These are phyloP conservation scores for Lophotis ruficrista DNA, from an alignment of 2,113 vertebrate species.

Conservation along the genomic window DNA sequence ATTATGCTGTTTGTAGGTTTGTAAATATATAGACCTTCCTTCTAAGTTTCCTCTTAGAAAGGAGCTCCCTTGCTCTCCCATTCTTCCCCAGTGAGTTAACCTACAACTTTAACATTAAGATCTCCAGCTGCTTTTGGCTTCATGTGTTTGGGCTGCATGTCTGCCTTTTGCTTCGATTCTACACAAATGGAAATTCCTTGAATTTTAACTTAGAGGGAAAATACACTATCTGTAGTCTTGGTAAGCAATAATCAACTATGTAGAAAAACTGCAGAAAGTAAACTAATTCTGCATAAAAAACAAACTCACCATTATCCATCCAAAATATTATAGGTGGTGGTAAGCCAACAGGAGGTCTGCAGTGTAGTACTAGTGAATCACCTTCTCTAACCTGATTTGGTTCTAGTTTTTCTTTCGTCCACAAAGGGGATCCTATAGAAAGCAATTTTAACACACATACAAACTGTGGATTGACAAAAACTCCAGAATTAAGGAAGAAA, in stretches of 20 bases:
- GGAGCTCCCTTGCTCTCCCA: neutral
- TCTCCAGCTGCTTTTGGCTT: neutral
- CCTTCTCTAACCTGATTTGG: constrained; percentile 86
- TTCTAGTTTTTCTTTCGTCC: constrained; percentile 94
- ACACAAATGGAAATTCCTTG: constrained; percentile 5
- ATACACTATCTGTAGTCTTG: neutral
- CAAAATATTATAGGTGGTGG: constrained; percentile 97
- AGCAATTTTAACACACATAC: neutral
- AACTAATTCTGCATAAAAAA: neutral
- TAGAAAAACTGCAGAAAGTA: neutral
- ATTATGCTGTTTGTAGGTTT: neutral
- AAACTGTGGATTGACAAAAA: neutral
- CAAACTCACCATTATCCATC: constrained; percentile 97
- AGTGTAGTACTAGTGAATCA: constrained; percentile 85
- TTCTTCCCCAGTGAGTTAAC: neutral
- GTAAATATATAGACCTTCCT: neutral
- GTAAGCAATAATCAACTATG: neutral
- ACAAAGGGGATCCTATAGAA: constrained; percentile 90
- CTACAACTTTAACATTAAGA: neutral
- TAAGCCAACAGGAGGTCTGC: constrained; percentile 91
- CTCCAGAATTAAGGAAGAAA: neutral
- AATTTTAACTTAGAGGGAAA: neutral
- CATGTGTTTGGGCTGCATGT: neutral
- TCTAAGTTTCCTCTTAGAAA: neutral
- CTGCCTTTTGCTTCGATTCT: neutral